Percentiles rank a stretch among this genome's conserved stretches.
Evolutionary conservation across 2,113 vertebrate species (phyloP).

Genomic region (Corythaixoides concolor): DNA sequence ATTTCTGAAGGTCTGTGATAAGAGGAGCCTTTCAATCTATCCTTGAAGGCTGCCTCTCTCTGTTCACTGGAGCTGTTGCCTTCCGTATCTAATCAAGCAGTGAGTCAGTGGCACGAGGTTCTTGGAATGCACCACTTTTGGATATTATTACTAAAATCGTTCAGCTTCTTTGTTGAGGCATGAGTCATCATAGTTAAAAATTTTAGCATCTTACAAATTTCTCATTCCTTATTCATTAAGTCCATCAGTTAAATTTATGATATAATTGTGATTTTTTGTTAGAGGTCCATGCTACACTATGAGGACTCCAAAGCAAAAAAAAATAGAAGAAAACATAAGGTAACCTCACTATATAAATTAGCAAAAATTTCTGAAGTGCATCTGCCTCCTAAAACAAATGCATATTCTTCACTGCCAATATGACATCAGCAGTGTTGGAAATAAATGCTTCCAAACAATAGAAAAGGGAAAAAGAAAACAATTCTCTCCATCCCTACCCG

Average conservation of each 20-base stretch:
- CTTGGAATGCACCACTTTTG: not conserved
- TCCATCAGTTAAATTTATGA: not conserved
- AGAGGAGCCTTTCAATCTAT: not conserved
- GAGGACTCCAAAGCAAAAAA: not conserved
- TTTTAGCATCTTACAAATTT: not conserved
- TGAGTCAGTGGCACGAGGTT: slow-evolving; percentile 20
- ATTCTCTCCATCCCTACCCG: not conserved
- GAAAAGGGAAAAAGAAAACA: not conserved
- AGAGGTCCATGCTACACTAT: not conserved
- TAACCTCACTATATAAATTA: not conserved
- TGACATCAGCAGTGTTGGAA: not conserved
- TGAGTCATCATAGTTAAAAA: slow-evolving; percentile 20
- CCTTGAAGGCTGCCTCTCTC: not conserved
- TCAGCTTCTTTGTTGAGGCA: not conserved
- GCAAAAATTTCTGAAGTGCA: not conserved
- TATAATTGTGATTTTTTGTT: not conserved
- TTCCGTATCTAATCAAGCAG: not conserved
- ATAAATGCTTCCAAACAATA: not conserved
- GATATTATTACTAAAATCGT: not conserved
- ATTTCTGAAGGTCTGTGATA: not conserved
- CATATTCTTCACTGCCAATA: not conserved
- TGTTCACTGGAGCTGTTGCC: not conserved
- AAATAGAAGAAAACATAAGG: not conserved
- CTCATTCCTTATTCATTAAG: slow-evolving; percentile 14
- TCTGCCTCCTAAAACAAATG: not conserved